phyloP scores from a whole-genome alignment of 1,140 invertebrate genomes.

The Drosophila pseudoobscura region DNA sequence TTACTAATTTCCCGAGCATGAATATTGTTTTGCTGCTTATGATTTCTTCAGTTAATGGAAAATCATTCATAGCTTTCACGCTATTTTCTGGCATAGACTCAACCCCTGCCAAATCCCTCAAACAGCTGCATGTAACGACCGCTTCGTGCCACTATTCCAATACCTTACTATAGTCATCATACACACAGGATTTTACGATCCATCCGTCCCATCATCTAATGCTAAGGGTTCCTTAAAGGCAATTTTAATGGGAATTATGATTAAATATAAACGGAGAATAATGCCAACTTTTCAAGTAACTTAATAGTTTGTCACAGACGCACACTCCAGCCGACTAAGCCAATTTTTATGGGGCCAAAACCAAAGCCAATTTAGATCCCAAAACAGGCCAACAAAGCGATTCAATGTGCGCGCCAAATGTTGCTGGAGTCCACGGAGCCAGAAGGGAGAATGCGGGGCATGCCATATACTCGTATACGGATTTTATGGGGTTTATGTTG shows the following conservation, averaged over 20 bases:
- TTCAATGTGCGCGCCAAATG: constrained; percentile 53
- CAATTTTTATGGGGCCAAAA: constrained; percentile 53
- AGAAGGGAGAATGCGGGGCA: too few relatives aligned
- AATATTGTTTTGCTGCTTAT: too few relatives aligned
- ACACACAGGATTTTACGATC: constrained; percentile 2
- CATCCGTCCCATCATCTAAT: constrained; percentile 5
- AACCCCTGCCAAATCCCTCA: too few relatives aligned
- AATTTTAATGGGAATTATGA: constrained; percentile 68
- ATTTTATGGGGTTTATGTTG: constrained; percentile 54
- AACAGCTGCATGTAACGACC: neutral
- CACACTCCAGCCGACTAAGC: constrained; percentile 36
- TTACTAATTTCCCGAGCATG: too few relatives aligned
- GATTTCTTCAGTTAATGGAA: too few relatives aligned
- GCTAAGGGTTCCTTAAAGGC: constrained; percentile 30
- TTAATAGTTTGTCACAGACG: constrained; percentile 52
- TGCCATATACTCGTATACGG: constrained; percentile 11
- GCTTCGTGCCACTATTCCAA: neutral
- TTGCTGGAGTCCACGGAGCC: constrained; percentile 14
- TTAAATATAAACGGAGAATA: constrained; percentile 67
- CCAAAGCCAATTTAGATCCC: constrained; percentile 43
- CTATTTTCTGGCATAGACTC: too few relatives aligned
- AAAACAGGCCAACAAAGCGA: constrained; percentile 38
- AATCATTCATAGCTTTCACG: too few relatives aligned
- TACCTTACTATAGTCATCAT: too few relatives aligned
- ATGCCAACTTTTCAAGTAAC: constrained; percentile 61